Base-by-base conservation (phyloP, 2,888 invertebrate species). In the Homarus gammarus region DNA sequence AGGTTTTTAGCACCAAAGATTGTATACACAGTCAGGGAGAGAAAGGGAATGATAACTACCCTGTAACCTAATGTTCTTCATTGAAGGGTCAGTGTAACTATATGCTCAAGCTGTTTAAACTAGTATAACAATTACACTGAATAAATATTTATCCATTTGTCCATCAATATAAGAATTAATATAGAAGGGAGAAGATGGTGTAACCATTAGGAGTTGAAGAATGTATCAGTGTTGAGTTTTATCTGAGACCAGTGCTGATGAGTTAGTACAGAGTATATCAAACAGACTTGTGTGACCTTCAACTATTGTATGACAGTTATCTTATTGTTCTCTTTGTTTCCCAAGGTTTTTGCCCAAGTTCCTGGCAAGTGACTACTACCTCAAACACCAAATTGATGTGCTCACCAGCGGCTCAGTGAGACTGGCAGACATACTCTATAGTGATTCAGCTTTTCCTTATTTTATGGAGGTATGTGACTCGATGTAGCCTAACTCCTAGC, bases 301-400 rank as follows among this genome's bases (percentile, higher is more conserved):
- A 31, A 10, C 18, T 64, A 33, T 18, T 56, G 27, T 8, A 27
- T 68, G 18, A 5, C 22, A 38, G 10, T 40, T 86, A 31, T 18
- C 1, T 38, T 73, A 22, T 27, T n/a, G 75, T 83, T 91, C 92
- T 75, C 87, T 84, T 64, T 77, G 33, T 91, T 91, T 78, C 94
- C 93, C 6, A 93, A 96, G 96, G 79, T 95, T 96, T 94, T 96
- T 97, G 93, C 95, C 96, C 93, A 96, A 96, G 92, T 99, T 98
- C 94, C 94, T 97, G 92, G 95, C 96, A 93, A 98, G 98, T 94
- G 96, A 97, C 93, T 97, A 96, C 93, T 97, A 97, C 94, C 97
- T 97, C 93, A 98, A 97, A 94, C 97, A 98, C 95, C 98, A 98
- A 95, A 96, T 99, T 93, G 98, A 99, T 94, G 95, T 99, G 91